Base-by-base conservation (phyloP, 2,888 invertebrate species). In the Branchinecta sandiegonensis region DNA sequence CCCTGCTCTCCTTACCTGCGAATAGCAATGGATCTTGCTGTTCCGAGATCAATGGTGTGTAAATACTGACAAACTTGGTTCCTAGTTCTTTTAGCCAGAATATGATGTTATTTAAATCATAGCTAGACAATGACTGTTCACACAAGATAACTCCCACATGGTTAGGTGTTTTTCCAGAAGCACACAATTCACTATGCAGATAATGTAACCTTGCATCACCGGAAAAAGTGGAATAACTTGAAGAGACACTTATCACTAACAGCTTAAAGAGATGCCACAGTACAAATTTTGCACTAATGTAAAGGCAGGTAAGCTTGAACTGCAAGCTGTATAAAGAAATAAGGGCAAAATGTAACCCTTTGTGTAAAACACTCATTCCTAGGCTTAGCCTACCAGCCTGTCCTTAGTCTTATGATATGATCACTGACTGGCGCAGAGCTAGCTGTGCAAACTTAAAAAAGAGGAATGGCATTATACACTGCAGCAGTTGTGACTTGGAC, bases 31-130 rank as follows among this genome's bases (percentile, higher is more conserved):
- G 14, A 56, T 23, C 11, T 2, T 56, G 9, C 63, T 23, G 23
- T 56, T 56, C 63, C 9, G n/a, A n/a, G 14, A 56, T 56, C 63
- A 56, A 56, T 17, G 63, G 63, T 56, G 63, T 23, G 23, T 56
- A 23, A 10, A 56, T 10, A 10, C 63, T 56, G 8, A 56, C 11
- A 56, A 8, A 56, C 23, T 56, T n/a, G 63, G 23, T 56, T 10
- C 63, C 63, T 10, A 56, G 2, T 8, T n/a, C 63, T 10, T 56
- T 56, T 23, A 56, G 11, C 63, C 63, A 56, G 63, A 56, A 56
- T 17, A 56, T 56, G 11, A 56, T 10, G 23, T 56, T 56, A 23
- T 56, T 56, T 23, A 56, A 10, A 56, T 56, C 63, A 56, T 56
- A 56, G 63, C n/a, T 17, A 56, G 63, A 56, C 14, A 56, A 17